These are phyloP conservation scores for Pelobates fuscus DNA, from an alignment of 2,113 vertebrate species.

Conservation along the genomic window DNA sequence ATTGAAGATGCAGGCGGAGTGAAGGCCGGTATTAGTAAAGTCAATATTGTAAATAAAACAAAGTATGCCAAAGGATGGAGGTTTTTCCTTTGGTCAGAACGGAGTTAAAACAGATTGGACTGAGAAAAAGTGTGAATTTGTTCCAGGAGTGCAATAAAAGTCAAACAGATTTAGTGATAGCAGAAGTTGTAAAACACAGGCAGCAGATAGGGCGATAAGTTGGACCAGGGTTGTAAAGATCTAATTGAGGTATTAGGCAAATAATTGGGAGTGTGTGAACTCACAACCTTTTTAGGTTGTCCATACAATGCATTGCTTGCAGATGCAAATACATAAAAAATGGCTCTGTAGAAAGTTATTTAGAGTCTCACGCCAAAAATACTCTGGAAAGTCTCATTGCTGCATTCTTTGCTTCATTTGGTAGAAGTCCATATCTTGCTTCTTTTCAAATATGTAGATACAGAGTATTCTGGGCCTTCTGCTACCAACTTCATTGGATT, in stretches of 20 bases:
- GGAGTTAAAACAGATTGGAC: conserved; percentile 29
- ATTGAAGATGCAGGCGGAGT: no score
- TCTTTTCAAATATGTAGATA: conserved; percentile 21
- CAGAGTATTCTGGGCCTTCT: not conserved
- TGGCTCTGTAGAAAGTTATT: conserved; percentile 24
- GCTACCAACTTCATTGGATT: no score
- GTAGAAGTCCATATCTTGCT: conserved; percentile 26
- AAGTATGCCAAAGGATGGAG: not conserved
- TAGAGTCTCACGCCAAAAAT: conserved; percentile 39
- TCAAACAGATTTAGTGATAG: conserved; percentile 46
- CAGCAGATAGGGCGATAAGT: conserved; percentile 40
- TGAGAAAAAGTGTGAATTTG: not conserved
- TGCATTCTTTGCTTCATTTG: conserved; percentile 45
- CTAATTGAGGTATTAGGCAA: conserved; percentile 49
- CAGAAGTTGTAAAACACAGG: conserved; percentile 33
- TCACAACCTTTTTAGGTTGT: conserved; percentile 27
- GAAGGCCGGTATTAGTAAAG: no score
- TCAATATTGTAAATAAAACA: no score
- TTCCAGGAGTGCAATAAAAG: conserved; percentile 38
- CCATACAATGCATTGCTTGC: not conserved
- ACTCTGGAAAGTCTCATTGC: conserved; percentile 30
- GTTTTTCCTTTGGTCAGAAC: not conserved
- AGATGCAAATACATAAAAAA: not conserved
- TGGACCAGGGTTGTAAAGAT: conserved; percentile 35
- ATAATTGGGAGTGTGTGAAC: conserved; percentile 44